phyloP scores from a whole-genome alignment of 92 coral and sea anemone species.

The Epizoanthus fatuus region DNA sequence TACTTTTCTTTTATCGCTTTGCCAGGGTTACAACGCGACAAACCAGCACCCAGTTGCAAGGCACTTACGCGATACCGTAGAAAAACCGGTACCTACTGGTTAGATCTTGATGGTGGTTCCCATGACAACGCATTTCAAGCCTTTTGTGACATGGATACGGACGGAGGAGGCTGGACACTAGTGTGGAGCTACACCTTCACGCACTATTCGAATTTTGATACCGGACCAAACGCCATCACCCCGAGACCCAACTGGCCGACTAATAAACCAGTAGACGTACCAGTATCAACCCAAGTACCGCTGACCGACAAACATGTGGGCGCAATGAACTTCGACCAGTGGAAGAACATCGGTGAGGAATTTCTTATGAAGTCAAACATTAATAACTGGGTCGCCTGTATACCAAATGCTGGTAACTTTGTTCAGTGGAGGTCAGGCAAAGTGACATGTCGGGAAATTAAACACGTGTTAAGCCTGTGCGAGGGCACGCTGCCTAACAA shows the following conservation, averaged over 20 bases:
- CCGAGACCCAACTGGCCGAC: constrained; percentile 49
- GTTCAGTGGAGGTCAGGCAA: constrained; percentile 51
- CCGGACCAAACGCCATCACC: constrained; percentile 37
- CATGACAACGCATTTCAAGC: too few species aligned
- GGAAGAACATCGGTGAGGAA: constrained; percentile 52
- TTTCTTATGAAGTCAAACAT: too few species aligned
- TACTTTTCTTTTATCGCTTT: too few species aligned
- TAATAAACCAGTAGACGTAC: not conserved
- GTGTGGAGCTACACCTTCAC: too few species aligned
- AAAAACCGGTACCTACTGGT: constrained; percentile 7
- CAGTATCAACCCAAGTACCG: constrained; percentile 35
- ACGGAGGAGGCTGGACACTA: too few species aligned
- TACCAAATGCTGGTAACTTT: not conserved
- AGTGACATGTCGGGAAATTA: constrained; percentile 25
- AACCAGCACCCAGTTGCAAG: not conserved
- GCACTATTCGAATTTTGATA: constrained; percentile 2
- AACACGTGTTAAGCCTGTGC: constrained; percentile 22
- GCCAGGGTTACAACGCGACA: not conserved
- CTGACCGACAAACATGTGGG: constrained; percentile 29
- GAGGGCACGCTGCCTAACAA: not conserved
- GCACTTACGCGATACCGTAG: not conserved
- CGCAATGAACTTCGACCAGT: constrained; percentile 43
- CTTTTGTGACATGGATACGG: too few species aligned
- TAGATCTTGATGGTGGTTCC: constrained; percentile 13
- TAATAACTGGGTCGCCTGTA: not conserved